Percentiles rank a stretch among this genome's conserved stretches.
These are phyloP conservation scores for Eulithis prunata DNA, from an alignment of 2,888 invertebrate genomes.

Conservation along the genomic window DNA sequence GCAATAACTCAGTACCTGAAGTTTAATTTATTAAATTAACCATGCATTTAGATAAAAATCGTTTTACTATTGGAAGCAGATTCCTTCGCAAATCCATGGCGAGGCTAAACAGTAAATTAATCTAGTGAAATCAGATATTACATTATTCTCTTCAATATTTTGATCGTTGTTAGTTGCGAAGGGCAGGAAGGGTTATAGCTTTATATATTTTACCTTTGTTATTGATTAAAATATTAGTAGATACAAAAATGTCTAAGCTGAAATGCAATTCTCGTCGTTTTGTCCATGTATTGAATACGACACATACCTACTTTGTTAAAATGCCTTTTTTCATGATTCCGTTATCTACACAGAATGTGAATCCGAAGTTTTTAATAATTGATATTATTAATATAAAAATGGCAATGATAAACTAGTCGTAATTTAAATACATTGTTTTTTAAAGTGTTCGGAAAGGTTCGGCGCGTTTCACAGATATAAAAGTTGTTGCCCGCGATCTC, in stretches of 20 bases:
- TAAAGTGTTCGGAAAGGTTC: constrained; percentile 57
- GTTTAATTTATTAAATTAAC: constrained; percentile 14
- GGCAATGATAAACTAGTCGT: constrained; percentile 63
- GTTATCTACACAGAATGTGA: constrained; percentile 52
- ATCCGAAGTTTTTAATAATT: constrained; percentile 58
- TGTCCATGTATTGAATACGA: constrained; percentile 48
- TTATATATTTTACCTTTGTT: constrained; percentile 76
- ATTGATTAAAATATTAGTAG: constrained; percentile 60
- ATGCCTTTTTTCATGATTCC: constrained; percentile 51
- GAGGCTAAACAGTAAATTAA: constrained; percentile 53
- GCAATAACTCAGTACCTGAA: constrained; percentile 30
- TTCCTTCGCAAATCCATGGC: constrained; percentile 57
- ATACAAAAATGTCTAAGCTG: constrained; percentile 65
- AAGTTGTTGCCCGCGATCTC: constrained; percentile 71
- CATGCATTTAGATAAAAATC: constrained; percentile 9
- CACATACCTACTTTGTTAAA: constrained; percentile 33
- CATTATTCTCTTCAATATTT: constrained; percentile 58
- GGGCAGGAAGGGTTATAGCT: constrained; percentile 67
- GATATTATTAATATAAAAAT: constrained; percentile 69
- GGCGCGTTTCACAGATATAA: constrained; percentile 62
- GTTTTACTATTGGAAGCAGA: constrained; percentile 33
- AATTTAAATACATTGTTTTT: constrained; percentile 60
- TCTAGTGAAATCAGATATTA: constrained; percentile 62
- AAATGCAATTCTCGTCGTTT: constrained; percentile 51
- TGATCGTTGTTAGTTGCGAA: constrained; percentile 68